Evolutionary conservation across 2,888 invertebrate genomes (phyloP).

Genomic region (Lasioglossum calceatum): DNA sequence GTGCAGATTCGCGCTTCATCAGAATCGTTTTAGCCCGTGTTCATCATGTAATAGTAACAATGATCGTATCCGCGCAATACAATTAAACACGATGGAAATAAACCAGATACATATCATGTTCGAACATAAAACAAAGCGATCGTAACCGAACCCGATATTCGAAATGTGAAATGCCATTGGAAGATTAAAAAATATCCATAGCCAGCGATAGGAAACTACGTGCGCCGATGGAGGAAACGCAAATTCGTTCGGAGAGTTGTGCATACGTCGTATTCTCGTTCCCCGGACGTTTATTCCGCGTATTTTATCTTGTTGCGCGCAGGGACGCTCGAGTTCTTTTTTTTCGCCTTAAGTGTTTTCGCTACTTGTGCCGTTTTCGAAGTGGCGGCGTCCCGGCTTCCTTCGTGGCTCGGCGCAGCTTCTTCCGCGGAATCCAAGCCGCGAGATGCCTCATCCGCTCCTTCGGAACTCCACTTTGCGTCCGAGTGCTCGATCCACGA

Average conservation of each 20-base stretch:
- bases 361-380: constrained; percentile 49
- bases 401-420: constrained; percentile 18
- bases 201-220: neutral
- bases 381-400: constrained; percentile 41
- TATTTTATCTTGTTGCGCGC: constrained; percentile 35
- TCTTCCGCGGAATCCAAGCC: constrained; percentile 20
- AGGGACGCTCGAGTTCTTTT: constrained; percentile 28
- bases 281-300: constrained; percentile 15
- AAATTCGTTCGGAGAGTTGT: neutral
- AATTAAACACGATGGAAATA: neutral
- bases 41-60: neutral
- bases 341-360: constrained; percentile 43
- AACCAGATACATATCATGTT: neutral
- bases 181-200: neutral
- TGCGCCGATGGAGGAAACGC: neutral
- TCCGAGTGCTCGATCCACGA: constrained; percentile 22
- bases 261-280: neutral
- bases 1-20: neutral
- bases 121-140: neutral
- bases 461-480: constrained; percentile 30
- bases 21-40: neutral
- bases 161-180: neutral
- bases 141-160: neutral
- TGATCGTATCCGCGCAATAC: neutral
- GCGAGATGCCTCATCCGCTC: constrained; percentile 15